A percentile compares a stretch with the other conserved stretches of the same genome.
phyloP scores from a whole-genome alignment of 2,888 invertebrate species.

The Pteria penguin region DNA sequence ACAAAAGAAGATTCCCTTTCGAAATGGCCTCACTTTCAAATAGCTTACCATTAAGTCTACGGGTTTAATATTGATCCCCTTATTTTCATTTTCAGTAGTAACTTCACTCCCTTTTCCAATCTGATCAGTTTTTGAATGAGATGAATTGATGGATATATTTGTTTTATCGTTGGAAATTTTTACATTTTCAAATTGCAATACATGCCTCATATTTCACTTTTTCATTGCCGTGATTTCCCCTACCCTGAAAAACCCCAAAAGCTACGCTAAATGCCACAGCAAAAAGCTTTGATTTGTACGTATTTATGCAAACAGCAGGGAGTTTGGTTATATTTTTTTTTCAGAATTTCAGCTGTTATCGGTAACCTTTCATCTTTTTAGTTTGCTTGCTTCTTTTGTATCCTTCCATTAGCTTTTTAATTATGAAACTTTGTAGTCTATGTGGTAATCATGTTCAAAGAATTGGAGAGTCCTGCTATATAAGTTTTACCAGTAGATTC shows the following conservation, averaged over 20 bases:
- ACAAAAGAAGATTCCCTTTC: neutral
- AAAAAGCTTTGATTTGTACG: too few relatives aligned
- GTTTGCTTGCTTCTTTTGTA: too few relatives aligned
- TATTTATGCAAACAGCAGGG: too few relatives aligned
- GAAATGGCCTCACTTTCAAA: neutral
- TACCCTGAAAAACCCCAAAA: too few relatives aligned
- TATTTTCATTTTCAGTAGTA: too few relatives aligned
- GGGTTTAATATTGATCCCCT: neutral
- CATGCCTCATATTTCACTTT: neutral
- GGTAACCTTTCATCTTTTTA: too few relatives aligned
- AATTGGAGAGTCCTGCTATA: neutral
- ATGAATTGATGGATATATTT: neutral
- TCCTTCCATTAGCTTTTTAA: constrained; percentile 1
- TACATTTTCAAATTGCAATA: neutral
- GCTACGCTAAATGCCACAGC: too few relatives aligned
- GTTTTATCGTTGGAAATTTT: neutral
- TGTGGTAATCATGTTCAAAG: neutral
- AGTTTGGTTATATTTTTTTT: too few relatives aligned
- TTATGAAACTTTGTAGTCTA: too few relatives aligned
- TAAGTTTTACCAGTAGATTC: neutral
- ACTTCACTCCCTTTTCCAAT: neutral
- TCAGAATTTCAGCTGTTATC: too few relatives aligned
- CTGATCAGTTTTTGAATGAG: neutral
- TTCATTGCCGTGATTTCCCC: too few relatives aligned
- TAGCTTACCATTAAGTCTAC: neutral